Evolutionary conservation across 2,888 invertebrate species (phyloP).

Genomic region (Drosophila kuntzei): DNA sequence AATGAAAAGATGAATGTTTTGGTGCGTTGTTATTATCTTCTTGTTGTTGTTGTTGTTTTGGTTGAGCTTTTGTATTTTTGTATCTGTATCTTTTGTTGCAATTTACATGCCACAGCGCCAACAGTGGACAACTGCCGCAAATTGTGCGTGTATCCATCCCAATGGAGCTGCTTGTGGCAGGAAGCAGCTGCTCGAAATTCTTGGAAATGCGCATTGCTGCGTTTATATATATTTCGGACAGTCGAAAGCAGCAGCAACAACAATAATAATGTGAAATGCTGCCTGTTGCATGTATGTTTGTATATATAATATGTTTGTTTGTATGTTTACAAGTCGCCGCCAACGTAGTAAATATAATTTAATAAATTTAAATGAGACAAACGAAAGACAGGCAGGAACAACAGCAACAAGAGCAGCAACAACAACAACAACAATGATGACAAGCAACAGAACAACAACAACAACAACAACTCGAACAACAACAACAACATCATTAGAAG

Average conservation of each 20-base stretch:
- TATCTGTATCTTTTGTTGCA: constrained; percentile 46
- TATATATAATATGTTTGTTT: constrained; percentile 5
- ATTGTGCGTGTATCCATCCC: constrained; percentile 60
- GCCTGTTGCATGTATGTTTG: constrained; percentile 35
- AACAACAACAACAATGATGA: constrained; percentile 30
- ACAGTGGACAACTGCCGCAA: constrained; percentile 57
- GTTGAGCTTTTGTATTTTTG: constrained; percentile 43
- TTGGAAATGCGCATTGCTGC: constrained; percentile 63
- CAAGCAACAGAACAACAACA: constrained; percentile 30
- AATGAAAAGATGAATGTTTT: constrained; percentile 32
- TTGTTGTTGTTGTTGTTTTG: constrained; percentile 8
- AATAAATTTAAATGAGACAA: constrained; percentile 77
- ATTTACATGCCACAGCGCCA: constrained; percentile 54
- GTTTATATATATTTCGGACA: constrained; percentile 52
- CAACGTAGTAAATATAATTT: constrained; percentile 65
- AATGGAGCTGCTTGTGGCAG: constrained; percentile 48
- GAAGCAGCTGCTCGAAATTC: constrained; percentile 81
- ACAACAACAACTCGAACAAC: constrained; percentile 51
- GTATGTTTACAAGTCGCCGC: constrained; percentile 42
- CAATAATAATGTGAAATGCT: constrained; percentile 27
- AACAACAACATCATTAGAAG: constrained; percentile 63
- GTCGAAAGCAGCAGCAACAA: constrained; percentile 29
- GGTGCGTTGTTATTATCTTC: background rate
- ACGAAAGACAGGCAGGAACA: constrained; percentile 47
- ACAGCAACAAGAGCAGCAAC: constrained; percentile 30